These are phyloP conservation scores for Chaetoderma sp. DNA, from an alignment of 2,888 invertebrate species.

Conservation along the genomic window DNA sequence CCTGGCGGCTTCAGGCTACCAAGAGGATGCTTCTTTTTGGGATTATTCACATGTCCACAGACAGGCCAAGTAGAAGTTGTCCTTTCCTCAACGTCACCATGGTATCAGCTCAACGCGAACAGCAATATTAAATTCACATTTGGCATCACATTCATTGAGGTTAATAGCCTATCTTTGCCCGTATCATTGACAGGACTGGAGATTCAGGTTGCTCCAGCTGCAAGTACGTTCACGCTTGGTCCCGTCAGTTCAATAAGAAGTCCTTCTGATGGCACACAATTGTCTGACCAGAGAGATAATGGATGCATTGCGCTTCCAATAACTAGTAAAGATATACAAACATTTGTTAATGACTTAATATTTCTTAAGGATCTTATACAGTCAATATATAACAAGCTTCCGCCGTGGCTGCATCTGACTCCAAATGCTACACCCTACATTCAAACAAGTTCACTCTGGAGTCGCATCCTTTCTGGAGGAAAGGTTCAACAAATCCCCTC, in stretches of 20 bases:
- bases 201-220: neutral
- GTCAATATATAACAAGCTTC: neutral
- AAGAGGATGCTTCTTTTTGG: neutral
- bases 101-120: neutral
- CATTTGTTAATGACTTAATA: neutral
- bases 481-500: neutral
- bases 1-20: neutral
- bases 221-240: neutral
- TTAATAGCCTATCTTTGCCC: neutral
- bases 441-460: neutral
- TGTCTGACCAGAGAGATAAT: too few species aligned
- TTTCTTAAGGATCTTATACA: neutral
- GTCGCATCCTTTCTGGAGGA: neutral
- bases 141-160: neutral
- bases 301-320: too few species aligned
- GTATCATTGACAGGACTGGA: constrained; percentile 2
- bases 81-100: constrained; percentile 2
- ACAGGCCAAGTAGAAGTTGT: neutral
- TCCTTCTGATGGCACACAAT: neutral
- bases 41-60: neutral
- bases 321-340: constrained; percentile 1
- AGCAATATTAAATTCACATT: neutral
- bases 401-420: neutral
- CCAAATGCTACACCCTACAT: too few species aligned
- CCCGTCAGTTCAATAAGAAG: neutral